Evolutionary conservation across 2,113 vertebrate species (phyloP).

Genomic region (Paradoxurus hermaphroditus): DNA sequence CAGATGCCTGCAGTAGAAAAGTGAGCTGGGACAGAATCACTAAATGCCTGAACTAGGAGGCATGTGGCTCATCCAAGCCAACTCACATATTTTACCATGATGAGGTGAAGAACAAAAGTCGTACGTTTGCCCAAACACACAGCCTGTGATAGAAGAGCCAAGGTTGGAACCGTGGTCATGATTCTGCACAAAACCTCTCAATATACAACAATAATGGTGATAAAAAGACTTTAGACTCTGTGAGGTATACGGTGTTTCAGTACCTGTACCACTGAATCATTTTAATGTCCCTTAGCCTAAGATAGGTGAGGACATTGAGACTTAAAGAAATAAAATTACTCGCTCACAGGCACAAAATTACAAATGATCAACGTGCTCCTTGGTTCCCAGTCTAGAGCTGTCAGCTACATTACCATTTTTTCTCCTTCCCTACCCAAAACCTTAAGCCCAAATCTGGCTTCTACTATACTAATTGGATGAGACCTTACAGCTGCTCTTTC

Average conservation of each 20-base stretch:
- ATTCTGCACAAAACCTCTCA: neutral
- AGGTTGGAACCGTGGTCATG: neutral
- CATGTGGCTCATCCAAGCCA: neutral
- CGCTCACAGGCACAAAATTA: neutral
- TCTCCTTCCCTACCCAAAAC: neutral
- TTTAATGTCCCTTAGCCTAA: neutral
- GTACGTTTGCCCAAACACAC: neutral
- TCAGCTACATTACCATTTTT: neutral
- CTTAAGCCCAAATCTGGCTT: neutral
- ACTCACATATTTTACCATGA: neutral
- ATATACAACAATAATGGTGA: fast-evolving
- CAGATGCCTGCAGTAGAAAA: neutral
- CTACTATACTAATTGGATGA: fast-evolving
- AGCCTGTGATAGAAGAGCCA: neutral
- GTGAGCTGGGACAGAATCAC: neutral
- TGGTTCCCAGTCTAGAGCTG: neutral
- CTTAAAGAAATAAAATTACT: neutral
- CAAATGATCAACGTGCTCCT: neutral
- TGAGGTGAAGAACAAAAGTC: neutral
- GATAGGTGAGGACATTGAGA: neutral
- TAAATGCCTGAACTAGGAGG: neutral
- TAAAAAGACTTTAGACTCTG: no score
- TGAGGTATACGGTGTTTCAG: neutral
- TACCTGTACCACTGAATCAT: neutral
- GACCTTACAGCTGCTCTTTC: neutral